Evolutionary conservation across 2,113 vertebrate species (phyloP).

Genomic region (Mesembrinibis cayennensis): DNA sequence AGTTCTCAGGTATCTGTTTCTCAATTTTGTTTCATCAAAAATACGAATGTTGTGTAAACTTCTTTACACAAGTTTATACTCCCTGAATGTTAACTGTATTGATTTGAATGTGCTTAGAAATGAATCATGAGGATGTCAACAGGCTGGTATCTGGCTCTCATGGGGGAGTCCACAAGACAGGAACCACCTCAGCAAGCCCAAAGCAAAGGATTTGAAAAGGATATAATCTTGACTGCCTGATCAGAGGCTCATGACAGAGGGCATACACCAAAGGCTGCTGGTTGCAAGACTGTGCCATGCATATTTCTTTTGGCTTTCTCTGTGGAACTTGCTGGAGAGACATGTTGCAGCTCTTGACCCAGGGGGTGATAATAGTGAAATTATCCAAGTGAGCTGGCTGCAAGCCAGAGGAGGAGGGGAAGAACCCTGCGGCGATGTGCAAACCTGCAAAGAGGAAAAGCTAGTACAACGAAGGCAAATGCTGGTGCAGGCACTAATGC

Average conservation of each 20-base stretch:
- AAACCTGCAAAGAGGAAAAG: not conserved
- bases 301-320: not conserved
- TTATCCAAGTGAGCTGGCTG: not conserved
- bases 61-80: not conserved
- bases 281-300: not conserved
- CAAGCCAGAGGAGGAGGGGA: not conserved
- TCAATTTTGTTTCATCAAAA: not conserved
- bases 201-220: not conserved
- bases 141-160: not conserved
- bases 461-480: not conserved
- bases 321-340: not conserved
- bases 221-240: not conserved
- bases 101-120: not conserved
- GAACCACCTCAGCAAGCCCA: not conserved
- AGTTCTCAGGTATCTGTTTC: not conserved
- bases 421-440: not conserved
- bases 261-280: not conserved
- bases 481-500: not conserved
- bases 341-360: not conserved
- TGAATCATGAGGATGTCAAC: not conserved
- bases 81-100: not conserved
- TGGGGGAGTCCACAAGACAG: not conserved
- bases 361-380: not conserved
- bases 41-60: not conserved
- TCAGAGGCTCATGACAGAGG: not conserved